Evolutionary conservation across 2,888 invertebrate species (phyloP), one percentile per base, ranked within the genome.

Genomic region (Cephus runcator): DNA sequence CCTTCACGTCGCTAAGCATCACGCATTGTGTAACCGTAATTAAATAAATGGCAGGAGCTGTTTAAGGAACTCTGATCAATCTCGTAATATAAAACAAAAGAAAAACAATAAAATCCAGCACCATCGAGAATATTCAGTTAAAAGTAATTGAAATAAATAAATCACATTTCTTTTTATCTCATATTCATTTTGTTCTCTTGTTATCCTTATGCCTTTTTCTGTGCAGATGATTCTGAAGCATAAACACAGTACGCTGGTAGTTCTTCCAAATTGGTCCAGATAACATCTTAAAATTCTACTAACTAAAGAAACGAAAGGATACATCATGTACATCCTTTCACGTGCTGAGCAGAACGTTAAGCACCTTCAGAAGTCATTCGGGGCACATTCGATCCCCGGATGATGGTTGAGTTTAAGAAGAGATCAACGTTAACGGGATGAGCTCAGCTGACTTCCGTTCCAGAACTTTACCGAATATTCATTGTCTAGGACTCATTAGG

Each of bases 351-450:
- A 56, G 23, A 56, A 23, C 56, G 56, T 56, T 9, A 23, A 56
- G 56, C 56, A 56, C 23, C 56, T 23, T 56, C 56, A 56, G 56
- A 56, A 56, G 9, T 23, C 23, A 9, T 56, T 9, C 9, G 9
- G 9, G 23, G 9, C 56, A 23, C 56, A 23, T 56, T 56, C 56
- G 23, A 56, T 56, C 23, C 23, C 56, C 23, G 56, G 56, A 23
- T 56, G 56, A 23, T 9, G 9, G 56, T 23, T 0, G 6, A 56
- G 56, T 56, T 56, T 56, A 23, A 56, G 23, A 31, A 23, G 9
- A 71, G 12, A 33, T 31, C 71, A 34, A 31, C 71, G 71, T 71
- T 71, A 71, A 71, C 71, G 71, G 71, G 71, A 71, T 34, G 71
- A 71, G 33, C 31, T 71, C 71, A 12, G 12, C 31, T 33, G 33